Conservation (phyloP, 2,113 vertebrate species). For the Melanocharis versteri region DNA sequence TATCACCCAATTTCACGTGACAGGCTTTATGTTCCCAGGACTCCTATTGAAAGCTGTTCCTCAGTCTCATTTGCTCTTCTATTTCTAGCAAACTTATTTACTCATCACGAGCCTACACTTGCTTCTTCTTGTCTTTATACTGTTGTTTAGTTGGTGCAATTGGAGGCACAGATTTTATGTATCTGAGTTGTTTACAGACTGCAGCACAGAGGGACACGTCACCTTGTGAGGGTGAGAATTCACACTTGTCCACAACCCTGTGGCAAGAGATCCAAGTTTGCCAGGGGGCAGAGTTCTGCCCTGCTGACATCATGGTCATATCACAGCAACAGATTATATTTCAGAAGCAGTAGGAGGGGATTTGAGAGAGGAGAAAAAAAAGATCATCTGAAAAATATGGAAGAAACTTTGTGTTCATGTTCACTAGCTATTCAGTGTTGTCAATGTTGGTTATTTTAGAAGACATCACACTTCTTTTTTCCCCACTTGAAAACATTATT, state of each 20-base stretch:
- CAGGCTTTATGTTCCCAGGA: background rate
- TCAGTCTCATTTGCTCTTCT: background rate
- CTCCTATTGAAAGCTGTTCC: background rate
- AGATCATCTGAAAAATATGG: background rate
- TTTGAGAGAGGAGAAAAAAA: background rate
- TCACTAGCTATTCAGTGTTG: background rate
- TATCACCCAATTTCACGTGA: background rate
- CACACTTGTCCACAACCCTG: background rate
- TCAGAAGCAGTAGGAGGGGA: background rate
- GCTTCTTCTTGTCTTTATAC: background rate
- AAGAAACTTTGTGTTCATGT: background rate
- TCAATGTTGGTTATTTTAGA: background rate
- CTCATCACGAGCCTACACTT: background rate
- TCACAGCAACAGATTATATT: background rate
- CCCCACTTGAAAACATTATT: background rate
- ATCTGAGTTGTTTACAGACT: background rate
- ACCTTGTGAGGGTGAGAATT: background rate
- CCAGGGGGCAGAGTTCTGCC: background rate
- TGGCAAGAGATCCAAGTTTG: background rate
- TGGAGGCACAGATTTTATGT: background rate
- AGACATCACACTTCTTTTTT: background rate
- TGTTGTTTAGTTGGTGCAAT: background rate
- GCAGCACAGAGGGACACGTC: background rate
- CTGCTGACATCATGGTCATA: background rate
- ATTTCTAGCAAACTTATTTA: background rate